A percentile compares a stretch with the other conserved stretches of the same genome.
Evolutionary conservation across 2,113 vertebrate species (phyloP).

Genomic region (Hassar affinis): DNA sequence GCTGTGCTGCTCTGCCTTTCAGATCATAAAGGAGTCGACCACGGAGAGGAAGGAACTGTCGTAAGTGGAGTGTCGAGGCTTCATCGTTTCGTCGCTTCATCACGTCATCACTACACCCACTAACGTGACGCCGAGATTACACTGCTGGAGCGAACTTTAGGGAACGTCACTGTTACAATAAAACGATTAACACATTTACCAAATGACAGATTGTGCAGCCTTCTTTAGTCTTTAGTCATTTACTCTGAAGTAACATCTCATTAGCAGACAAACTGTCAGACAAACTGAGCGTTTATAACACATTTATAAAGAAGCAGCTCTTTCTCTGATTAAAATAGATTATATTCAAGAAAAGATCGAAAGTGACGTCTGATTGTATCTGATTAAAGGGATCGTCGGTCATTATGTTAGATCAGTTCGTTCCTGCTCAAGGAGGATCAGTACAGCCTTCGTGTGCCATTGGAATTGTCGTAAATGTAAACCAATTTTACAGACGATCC

Average conservation of each 20-base stretch:
- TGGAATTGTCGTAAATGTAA: background rate
- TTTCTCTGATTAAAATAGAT: background rate
- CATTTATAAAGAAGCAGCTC: background rate
- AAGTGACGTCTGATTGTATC: background rate
- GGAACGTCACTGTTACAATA: background rate
- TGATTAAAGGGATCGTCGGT: background rate
- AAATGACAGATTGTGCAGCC: no score
- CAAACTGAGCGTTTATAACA: background rate
- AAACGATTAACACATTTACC: background rate
- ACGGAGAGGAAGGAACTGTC: slow-evolving; percentile 74
- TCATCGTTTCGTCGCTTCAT: background rate
- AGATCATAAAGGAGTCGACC: slow-evolving; percentile 78
- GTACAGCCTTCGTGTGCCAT: background rate
- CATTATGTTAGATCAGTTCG: background rate
- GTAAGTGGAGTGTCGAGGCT: slow-evolving; percentile 49
- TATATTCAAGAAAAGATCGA: background rate
- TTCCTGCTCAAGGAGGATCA: background rate
- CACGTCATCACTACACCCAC: background rate
- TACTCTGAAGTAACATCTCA: slow-evolving; percentile 3
- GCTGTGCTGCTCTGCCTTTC: slow-evolving; percentile 40
- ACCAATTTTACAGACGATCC: background rate
- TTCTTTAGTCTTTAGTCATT: background rate
- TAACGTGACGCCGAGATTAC: background rate
- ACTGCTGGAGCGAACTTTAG: background rate
- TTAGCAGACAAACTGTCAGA: background rate